Conservation (phyloP, 2,888 invertebrate genomes). For the Criorhina ranunculi region DNA sequence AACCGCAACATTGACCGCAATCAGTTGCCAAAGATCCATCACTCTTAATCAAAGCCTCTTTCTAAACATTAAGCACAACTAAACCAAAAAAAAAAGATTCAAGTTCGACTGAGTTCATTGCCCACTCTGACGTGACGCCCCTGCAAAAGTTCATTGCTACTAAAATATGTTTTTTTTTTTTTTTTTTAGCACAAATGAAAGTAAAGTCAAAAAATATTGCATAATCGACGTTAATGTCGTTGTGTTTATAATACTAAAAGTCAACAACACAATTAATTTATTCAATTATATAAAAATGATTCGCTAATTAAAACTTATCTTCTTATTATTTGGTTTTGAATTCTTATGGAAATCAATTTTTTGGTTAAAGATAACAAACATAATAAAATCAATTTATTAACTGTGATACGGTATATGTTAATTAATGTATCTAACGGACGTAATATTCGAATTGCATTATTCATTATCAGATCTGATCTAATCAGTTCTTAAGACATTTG, state of each 20-base stretch:
- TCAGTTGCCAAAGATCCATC: no score
- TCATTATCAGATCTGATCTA: constrained; percentile 22
- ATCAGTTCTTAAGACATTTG: constrained; percentile 5
- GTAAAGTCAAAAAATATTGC: constrained; percentile 25
- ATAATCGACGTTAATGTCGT: background rate
- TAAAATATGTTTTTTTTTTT: constrained; percentile 8
- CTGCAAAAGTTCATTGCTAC: background rate
- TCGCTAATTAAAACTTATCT: constrained; percentile 23
- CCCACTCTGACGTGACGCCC: background rate
- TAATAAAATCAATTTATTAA: constrained; percentile 23
- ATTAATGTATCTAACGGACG: constrained; percentile 29
- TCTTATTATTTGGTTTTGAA: background rate
- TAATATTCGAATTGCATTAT: constrained; percentile 19
- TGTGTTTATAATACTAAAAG: constrained; percentile 2
- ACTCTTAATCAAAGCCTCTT: no score
- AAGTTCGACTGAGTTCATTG: no score
- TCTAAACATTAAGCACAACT: no score
- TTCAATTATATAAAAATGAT: constrained; percentile 30
- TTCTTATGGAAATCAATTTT: constrained; percentile 7
- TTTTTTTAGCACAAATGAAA: constrained; percentile 17
- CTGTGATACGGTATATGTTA: constrained; percentile 9
- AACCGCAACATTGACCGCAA: no score
- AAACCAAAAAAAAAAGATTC: no score
- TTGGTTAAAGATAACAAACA: background rate
- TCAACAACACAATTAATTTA: constrained; percentile 40